Evolutionary conservation across 53 echinoderm and acorn worm species (phyloP).

Genomic region (Pentamera pediparva): DNA sequence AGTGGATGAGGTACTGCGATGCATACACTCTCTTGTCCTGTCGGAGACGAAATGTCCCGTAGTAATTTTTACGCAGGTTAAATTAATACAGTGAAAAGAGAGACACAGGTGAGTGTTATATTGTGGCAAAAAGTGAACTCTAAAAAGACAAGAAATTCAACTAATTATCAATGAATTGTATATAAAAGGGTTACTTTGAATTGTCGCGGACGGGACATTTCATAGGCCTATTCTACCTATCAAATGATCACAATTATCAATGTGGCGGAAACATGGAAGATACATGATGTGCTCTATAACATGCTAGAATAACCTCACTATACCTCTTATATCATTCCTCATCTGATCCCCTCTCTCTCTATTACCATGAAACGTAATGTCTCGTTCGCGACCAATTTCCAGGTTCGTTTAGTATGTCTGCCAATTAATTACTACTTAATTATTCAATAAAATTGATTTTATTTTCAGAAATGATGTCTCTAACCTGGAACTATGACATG

Average conservation of each 20-base stretch:
- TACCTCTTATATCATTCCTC: not conserved
- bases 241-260: not conserved
- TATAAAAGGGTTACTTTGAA: no score
- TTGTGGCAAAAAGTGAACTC: not conserved
- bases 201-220: not conserved
- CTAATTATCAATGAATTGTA: not conserved
- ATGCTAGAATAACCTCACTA: not conserved
- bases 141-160: not conserved
- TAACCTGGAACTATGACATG: not conserved
- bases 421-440: not conserved
- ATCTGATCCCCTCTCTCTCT: not conserved
- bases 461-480: no score
- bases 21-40: no score
- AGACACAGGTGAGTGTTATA: not conserved
- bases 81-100: not conserved
- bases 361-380: not conserved
- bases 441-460: not conserved
- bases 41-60: no score
- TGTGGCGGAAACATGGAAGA: not conserved
- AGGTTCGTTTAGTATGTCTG: not conserved
- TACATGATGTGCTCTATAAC: not conserved
- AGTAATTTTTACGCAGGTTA: not conserved
- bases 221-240: not conserved
- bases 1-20: no score
- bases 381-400: not conserved